phyloP scores from a whole-genome alignment of 2,113 vertebrate genomes.

The Lycocorax pyrrhopterus region DNA sequence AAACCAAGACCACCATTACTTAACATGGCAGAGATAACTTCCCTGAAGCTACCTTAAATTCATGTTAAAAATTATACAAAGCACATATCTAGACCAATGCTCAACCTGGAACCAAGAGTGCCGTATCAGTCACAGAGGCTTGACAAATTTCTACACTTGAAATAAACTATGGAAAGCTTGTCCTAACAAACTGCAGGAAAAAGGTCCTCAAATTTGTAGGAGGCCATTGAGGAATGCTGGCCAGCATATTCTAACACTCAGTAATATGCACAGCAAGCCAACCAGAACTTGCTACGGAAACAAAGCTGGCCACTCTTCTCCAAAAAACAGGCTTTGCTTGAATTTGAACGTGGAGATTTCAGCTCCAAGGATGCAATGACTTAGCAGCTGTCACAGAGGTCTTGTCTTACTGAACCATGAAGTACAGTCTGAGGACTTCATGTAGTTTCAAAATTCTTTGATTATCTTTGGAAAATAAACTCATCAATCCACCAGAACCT shows the following conservation, averaged over 20 bases:
- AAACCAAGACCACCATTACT: neutral
- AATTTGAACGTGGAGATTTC: neutral
- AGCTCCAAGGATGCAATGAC: neutral
- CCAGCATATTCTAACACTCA: neutral
- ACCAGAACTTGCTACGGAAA: neutral
- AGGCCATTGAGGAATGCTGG: neutral
- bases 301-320: neutral
- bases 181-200: neutral
- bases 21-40: neutral
- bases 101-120: neutral
- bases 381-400: neutral
- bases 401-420: neutral
- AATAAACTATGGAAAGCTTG: neutral
- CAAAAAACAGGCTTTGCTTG: neutral
- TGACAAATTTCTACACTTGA: neutral
- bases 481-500: neutral
- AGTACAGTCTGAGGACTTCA: neutral
- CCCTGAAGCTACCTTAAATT: neutral
- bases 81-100: neutral
- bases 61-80: neutral
- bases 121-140: rapidly evolving
- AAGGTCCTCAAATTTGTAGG: neutral
- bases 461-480: neutral
- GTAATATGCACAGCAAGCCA: neutral
- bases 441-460: neutral